Conservation (phyloP, 2,888 invertebrate genomes). For the Lycaena phlaeas region DNA sequence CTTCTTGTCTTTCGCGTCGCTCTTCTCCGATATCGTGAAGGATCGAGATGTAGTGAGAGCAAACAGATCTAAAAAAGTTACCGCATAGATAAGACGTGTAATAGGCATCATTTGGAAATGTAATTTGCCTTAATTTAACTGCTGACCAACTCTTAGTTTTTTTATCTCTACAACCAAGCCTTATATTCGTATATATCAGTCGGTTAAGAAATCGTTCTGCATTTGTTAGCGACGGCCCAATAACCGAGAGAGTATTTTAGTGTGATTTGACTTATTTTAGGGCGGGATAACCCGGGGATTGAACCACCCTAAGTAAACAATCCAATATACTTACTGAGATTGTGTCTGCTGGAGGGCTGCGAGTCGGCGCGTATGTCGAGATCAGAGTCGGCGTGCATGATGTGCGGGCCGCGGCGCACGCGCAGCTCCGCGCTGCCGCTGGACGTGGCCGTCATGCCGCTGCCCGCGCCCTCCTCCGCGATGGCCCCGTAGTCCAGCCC, state of each 20-base stretch:
- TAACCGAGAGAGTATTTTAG: too few species aligned
- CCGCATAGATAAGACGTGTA: too few species aligned
- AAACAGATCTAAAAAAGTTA: slow-evolving; percentile 36
- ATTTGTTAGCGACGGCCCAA: too few species aligned
- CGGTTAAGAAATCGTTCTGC: too few species aligned
- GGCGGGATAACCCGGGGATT: too few species aligned
- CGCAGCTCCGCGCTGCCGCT: slow-evolving; percentile 54
- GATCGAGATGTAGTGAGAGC: slow-evolving; percentile 50
- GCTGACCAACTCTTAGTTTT: too few species aligned
- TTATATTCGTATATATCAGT: too few species aligned
- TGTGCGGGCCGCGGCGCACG: slow-evolving; percentile 45
- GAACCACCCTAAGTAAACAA: too few species aligned
- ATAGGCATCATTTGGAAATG: too few species aligned
- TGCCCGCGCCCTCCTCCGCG: slow-evolving; percentile 45
- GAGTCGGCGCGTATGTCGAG: slow-evolving; percentile 71
- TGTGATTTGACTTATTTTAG: too few species aligned
- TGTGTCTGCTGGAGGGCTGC: slow-evolving; percentile 35
- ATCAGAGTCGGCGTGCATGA: slow-evolving; percentile 82
- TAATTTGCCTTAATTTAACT: too few species aligned
- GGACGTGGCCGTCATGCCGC: slow-evolving; percentile 49
- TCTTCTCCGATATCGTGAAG: slow-evolving; percentile 56
- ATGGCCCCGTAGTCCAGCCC: slow-evolving; percentile 85
- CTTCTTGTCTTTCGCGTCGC: slow-evolving; percentile 39
- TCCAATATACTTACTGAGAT: slow-evolving; percentile 43
- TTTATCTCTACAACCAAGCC: too few species aligned